A percentile compares a stretch with the other conserved stretches of the same genome.
Conservation (phyloP, 2,888 invertebrate species). For the Drosophila merina region DNA sequence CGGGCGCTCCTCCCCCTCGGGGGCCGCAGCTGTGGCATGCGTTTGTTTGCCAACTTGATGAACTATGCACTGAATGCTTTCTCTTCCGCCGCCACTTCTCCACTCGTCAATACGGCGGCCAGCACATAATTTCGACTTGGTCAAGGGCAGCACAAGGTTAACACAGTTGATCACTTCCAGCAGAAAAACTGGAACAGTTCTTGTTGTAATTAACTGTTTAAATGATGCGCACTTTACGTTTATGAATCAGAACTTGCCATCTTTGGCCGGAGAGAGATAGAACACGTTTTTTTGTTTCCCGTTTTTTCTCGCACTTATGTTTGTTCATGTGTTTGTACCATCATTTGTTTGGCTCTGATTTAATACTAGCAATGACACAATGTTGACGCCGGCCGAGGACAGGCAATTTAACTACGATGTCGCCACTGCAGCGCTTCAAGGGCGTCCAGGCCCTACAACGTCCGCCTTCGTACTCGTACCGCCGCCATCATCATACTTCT, state of each 20-base stretch:
- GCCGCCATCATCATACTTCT: not conserved
- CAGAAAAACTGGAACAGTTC: too few species aligned
- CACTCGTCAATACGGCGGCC: constrained; percentile 3
- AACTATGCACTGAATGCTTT: constrained; percentile 61
- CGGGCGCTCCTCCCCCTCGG: not conserved
- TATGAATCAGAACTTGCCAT: not conserved
- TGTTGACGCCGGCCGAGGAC: constrained; percentile 53
- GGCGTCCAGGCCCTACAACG: constrained; percentile 40
- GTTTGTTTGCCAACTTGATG: constrained; percentile 72
- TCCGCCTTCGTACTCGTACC: not conserved
- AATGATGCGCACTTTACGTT: not conserved
- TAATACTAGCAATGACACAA: constrained; percentile 56
- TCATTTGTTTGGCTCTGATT: constrained; percentile 65
- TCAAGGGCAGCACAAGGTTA: constrained; percentile 53
- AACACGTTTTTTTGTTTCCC: not conserved
- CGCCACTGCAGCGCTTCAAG: constrained; percentile 59
- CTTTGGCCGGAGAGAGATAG: not conserved
- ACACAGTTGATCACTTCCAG: constrained; percentile 26
- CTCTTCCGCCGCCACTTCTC: constrained; percentile 3
- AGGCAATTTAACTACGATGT: constrained; percentile 70
- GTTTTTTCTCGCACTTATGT: too few species aligned
- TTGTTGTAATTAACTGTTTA: not conserved
- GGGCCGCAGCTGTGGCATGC: constrained; percentile 50
- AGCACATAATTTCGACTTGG: constrained; percentile 24
- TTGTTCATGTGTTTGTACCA: constrained; percentile 22